Base-by-base conservation (phyloP, 2,113 vertebrate genomes). In the Saguinus imperator region DNA sequence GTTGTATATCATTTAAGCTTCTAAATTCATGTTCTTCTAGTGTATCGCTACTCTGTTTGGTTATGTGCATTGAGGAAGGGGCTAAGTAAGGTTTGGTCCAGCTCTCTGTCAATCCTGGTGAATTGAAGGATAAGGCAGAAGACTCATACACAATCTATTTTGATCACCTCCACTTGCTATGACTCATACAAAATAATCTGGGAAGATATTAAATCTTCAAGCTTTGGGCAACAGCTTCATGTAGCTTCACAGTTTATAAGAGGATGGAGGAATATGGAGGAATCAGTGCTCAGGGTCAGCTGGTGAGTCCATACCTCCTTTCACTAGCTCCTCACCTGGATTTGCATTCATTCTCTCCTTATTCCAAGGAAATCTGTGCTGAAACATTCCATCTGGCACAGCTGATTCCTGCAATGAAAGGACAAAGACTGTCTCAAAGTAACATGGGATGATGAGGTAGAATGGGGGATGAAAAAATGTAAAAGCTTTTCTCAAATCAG, bases 271-370 rank as follows among this genome's bases (percentile, higher is more conserved):
- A 32, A 8, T n/a, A 25, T 1, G n/a, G 48, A 61, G 32, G 66
- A 11, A 32, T 68, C 0, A 40, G 6, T 10, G 72, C 3, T 6
- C 37, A 72, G 1, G 23, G 50, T 20, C 8, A 76, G 8, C 23
- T 5, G 0, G 5, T 37, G 45, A 61, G 29, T 6, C 29, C 12
- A 12, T 4, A 40, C 9, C 35, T 4, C 1, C 13, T 43, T 14
- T 32, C 25, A 4, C n/a, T 18, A 37, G 8, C 25, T 72, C 50
- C 3, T 21, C 43, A 58, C 3, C 40, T 21, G 5, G 43, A 17
- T 1, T 4, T 0, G 2, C 1, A 58, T 77, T 64, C 12, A 5
- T 37, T 89, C 4, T 55, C 12, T 40, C 20, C 18, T 90, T 68
- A n/a, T 37, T 43, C 5, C 5, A 6, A 43, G 20, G 12, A 29